Conservation (phyloP, 2,113 vertebrate genomes). For the Ammospiza nelsoni region DNA sequence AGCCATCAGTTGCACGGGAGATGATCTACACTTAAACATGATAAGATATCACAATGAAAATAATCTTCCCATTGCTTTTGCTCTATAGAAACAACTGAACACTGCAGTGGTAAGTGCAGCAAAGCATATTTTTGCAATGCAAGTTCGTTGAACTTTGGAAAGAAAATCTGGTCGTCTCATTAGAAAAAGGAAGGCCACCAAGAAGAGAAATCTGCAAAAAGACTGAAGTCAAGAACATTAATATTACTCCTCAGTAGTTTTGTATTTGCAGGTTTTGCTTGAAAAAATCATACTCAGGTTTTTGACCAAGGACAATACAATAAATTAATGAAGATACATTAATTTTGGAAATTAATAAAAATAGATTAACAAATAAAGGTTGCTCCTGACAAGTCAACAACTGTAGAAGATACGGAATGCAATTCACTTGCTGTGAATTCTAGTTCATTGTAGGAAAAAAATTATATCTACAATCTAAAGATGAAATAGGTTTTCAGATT, state of each 20-base stretch:
- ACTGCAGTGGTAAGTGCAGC: background rate
- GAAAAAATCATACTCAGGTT: background rate
- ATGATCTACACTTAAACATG: background rate
- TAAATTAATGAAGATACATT: background rate
- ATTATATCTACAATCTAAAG: background rate
- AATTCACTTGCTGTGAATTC: background rate
- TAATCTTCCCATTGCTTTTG: background rate
- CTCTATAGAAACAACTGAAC: background rate
- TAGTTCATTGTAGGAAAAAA: background rate
- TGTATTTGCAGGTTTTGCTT: background rate
- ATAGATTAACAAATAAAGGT: background rate
- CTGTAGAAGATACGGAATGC: fast-evolving
- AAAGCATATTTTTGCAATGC: background rate
- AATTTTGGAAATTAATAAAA: background rate
- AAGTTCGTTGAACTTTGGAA: background rate
- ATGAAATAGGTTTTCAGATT: background rate
- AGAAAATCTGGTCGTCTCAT: background rate
- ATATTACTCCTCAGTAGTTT: background rate
- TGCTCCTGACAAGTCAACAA: background rate
- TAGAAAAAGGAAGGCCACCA: background rate
- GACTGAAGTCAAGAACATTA: background rate
- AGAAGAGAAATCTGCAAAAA: background rate
- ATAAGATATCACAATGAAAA: background rate
- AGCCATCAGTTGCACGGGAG: background rate
- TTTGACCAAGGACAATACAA: background rate